These are phyloP conservation scores for Tenrec ecaudatus DNA, from an alignment of 2,113 vertebrate species.

Conservation along the genomic window DNA sequence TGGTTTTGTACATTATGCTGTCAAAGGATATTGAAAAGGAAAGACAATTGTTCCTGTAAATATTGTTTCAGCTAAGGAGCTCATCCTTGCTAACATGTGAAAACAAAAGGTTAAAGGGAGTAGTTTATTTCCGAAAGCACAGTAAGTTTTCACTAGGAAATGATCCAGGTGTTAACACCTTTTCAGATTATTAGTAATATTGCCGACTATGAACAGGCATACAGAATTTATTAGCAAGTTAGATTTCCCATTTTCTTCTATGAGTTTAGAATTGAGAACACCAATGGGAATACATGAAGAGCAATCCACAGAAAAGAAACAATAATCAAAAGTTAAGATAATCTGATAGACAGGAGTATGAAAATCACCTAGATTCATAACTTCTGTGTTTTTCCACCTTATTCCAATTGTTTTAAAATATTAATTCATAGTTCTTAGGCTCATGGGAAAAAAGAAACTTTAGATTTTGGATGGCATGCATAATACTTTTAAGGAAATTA, in stretches of 20 bases:
- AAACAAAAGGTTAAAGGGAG: neutral
- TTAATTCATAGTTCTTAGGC: neutral
- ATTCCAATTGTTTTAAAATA: neutral
- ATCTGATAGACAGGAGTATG: neutral
- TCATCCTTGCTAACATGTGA: neutral
- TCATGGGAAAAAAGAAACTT: neutral
- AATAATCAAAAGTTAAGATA: neutral
- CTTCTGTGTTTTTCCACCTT: neutral
- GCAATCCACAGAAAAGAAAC: neutral
- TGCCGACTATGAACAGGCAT: neutral
- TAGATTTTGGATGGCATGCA: neutral
- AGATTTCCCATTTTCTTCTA: neutral
- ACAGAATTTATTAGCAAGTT: neutral
- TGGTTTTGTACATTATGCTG: neutral
- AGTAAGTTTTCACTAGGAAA: neutral
- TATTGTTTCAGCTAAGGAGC: neutral
- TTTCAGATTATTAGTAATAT: neutral
- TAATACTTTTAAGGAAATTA: slow-evolving; percentile 8
- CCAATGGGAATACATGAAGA: neutral
- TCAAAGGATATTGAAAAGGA: neutral
- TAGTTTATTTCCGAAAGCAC: neutral
- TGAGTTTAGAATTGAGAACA: neutral
- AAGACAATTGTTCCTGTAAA: neutral
- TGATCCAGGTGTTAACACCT: neutral
- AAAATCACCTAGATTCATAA: neutral